Conservation (phyloP, 2,888 invertebrate species). For the Eristalinus sepulchralis region DNA sequence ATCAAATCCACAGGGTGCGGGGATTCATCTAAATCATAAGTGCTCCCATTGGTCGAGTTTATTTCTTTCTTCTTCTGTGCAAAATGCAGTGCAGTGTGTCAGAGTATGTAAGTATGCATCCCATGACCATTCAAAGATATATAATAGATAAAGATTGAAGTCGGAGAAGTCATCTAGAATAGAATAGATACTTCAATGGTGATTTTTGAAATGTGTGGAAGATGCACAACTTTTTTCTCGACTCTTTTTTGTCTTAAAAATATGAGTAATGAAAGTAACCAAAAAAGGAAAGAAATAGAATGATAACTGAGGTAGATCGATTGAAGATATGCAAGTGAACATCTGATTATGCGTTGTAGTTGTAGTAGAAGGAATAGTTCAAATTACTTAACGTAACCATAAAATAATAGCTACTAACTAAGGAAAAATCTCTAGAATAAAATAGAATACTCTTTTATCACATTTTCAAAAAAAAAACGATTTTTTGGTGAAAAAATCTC, state of each 20-base stretch:
- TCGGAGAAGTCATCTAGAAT: slow-evolving; percentile 27
- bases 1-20: neutral
- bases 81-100: slow-evolving; percentile 25
- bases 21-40: neutral
- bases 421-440: slow-evolving; percentile 28
- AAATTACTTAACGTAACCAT: slow-evolving; percentile 51
- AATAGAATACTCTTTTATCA: slow-evolving; percentile 8
- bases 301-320: slow-evolving; percentile 20
- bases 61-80: slow-evolving; percentile 5
- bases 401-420: slow-evolving; percentile 55
- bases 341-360: slow-evolving; percentile 42
- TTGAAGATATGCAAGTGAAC: slow-evolving; percentile 41
- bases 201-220: neutral
- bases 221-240: too few species aligned
- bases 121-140: slow-evolving; percentile 36
- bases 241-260: neutral
- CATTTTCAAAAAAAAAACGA: neutral
- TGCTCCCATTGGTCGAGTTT: too few species aligned
- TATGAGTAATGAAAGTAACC: slow-evolving; percentile 14
- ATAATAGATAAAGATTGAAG: neutral
- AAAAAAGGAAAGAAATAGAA: slow-evolving; percentile 4
- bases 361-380: slow-evolving; percentile 16
- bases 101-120: slow-evolving; percentile 19
- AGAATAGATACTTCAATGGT: slow-evolving; percentile 19
- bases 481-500: slow-evolving; percentile 24